Base-by-base conservation (phyloP, 2,888 invertebrate genomes). In the Phorcus lineatus region DNA sequence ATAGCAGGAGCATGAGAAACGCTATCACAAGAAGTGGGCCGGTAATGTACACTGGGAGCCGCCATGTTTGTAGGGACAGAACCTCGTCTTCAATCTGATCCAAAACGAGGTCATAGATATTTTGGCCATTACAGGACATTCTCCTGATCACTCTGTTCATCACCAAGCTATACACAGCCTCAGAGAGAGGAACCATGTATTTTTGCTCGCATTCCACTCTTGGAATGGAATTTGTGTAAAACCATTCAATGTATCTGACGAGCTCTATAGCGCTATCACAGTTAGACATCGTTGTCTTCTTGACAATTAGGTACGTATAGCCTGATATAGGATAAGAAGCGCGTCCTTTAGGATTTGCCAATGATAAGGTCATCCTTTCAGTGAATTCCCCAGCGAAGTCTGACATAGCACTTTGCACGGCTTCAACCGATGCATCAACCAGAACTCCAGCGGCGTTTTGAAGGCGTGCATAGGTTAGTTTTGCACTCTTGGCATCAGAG, bases 221-320 rank as follows among this genome's bases (percentile, higher is more conserved):
- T 0, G 89, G 85, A 19, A 77, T 62, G 4, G 31, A 19, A 1
- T 85, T 80, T 0, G 81, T 84, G 55, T 87, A 80, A 67, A 89
- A 86, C 91, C 90, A 91, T n/a, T 88, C 81, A 7, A 90, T 82
- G 78, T 89, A 91, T 9, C 90, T 81, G 11, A 88, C 84, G 22
- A 92, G 84, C 80, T 92, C 92, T 24, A 83, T 83, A 7, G 89
- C 87, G 7, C 84, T 74, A 3, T 81, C 78, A 80, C 92, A 92
- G 78, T 86, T 83, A 11, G 40, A 52, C 81, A 84, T 86, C 17
- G 55, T 76, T 4, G 81, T 80, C 78, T 82, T 84, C 7, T 82
- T 81, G 0, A 91, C 80, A 52, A 92, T 87, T 79, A 92, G 85
- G 80, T 90, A 91, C 2, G 91, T 89, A 81, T 87, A 92, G 3